Percentiles rank a stretch among this genome's conserved stretches.
phyloP scores from a whole-genome alignment of 37 sponge, comb jelly and placozoan species.

The Aphrocallistes beatrix region DNA sequence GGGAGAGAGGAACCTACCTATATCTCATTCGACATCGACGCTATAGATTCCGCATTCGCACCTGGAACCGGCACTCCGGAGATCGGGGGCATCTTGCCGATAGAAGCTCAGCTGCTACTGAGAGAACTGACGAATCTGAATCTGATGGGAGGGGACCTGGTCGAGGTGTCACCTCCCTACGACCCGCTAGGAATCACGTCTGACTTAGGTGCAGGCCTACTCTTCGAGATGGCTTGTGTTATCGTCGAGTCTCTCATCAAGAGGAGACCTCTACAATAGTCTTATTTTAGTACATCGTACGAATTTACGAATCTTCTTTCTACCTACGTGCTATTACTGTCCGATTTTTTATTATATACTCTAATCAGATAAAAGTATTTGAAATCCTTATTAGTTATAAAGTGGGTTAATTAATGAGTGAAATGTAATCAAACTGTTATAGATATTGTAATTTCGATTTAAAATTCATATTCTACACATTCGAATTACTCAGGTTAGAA shows the following conservation, averaged over 20 bases:
- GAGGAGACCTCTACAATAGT: not conserved
- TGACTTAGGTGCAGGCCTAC: slow-evolving; percentile 44
- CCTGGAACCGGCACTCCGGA: slow-evolving; percentile 77
- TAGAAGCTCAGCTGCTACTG: slow-evolving; percentile 45
- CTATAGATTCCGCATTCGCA: slow-evolving; percentile 43
- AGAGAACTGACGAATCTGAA: slow-evolving; percentile 47
- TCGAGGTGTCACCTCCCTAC: slow-evolving; percentile 62
- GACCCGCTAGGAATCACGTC: slow-evolving; percentile 44
- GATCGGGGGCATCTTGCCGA: slow-evolving; percentile 49
- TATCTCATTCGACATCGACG: slow-evolving; percentile 64
- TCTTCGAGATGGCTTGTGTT: slow-evolving; percentile 66
- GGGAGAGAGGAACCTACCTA: slow-evolving; percentile 43
- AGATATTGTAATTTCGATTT: too few species aligned
- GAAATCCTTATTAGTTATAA: too few species aligned
- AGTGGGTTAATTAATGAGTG: too few species aligned
- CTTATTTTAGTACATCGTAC: too few species aligned
- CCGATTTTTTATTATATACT: too few species aligned
- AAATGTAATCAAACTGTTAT: too few species aligned
- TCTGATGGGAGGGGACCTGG: slow-evolving; percentile 53
- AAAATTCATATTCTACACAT: too few species aligned
- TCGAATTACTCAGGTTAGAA: too few species aligned
- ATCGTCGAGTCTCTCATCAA: slow-evolving; percentile 7
- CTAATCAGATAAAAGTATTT: too few species aligned
- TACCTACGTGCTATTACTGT: too few species aligned
- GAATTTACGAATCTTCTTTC: too few species aligned